Base-by-base conservation (phyloP, 1,140 invertebrate genomes). In the Drosophila setifemur region DNA sequence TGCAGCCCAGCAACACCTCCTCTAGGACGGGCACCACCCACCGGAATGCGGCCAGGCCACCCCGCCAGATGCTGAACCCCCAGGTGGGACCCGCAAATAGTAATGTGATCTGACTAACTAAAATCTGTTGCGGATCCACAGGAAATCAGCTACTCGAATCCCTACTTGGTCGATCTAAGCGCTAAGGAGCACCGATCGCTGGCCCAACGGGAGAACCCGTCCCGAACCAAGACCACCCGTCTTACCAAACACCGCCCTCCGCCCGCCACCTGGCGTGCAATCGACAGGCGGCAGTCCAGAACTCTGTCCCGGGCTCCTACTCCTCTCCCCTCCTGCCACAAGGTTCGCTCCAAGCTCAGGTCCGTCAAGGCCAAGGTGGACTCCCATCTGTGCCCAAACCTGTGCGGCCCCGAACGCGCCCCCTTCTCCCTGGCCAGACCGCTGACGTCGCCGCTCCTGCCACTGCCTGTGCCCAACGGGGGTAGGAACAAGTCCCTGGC, bases 321-420 rank as follows among this genome's bases (percentile, higher is more conserved):
- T 2, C 33, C 11, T 6, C 3, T 7, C 11, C 6, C 11, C 7
- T 9, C 23, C 1, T 3, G 8, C 11, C 7, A 4, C 9, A 45
- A 9, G 40, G 3, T 11, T 8, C 44, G 44, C 25, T 5, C 2
- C 12, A 9, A 12, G 8, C 16, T 23, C 2, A 58, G 29, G 6
- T 2, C 18, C 23, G 14, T 52, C 40, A 70, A 60, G 47, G 40
- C 68, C 45, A 71, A 71, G 53, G 66, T 71, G 26, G 67, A 61
- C 21, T 45, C 54, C 6, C 40, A 61, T 2, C 23, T 50, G 21
- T 29, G 42, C 1, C 29, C 57, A 11, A n/a, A 29, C 5, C 37
- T 25, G 25, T 1, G 11, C 4, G 14, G 4, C 0, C 12, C 18
- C 2, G 7, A 11, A n/a, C 3, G 23, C 26, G 1, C 18, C 29